Conservation (phyloP, 2,113 vertebrate species). For the Aptenodytes patagonicus region DNA sequence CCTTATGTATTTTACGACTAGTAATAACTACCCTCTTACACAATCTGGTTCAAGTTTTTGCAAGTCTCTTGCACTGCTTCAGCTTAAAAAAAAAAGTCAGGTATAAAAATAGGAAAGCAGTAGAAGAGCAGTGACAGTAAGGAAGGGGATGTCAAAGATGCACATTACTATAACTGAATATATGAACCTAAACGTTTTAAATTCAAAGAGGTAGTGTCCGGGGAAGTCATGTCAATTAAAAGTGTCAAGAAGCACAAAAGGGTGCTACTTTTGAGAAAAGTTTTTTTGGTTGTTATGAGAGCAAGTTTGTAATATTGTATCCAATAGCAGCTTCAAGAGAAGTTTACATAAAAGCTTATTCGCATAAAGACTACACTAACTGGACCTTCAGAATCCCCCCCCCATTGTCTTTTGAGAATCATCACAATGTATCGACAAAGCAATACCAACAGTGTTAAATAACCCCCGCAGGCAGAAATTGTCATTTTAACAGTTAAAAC, state of each 20-base stretch:
- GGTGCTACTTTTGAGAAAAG: neutral
- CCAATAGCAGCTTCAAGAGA: neutral
- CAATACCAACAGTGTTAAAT: neutral
- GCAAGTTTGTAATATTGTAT: neutral
- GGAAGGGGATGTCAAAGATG: neutral
- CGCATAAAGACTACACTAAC: neutral
- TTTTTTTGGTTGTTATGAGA: neutral
- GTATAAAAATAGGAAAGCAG: neutral
- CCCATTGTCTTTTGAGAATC: fast-evolving
- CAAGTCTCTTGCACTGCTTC: neutral
- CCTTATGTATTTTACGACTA: neutral
- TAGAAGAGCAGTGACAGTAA: neutral
- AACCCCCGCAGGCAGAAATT: neutral
- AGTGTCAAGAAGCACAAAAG: neutral
- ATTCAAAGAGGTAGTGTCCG: neutral
- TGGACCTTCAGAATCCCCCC: neutral
- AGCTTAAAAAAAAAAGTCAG: neutral
- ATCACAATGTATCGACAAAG: neutral
- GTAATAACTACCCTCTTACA: neutral
- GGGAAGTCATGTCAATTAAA: neutral
- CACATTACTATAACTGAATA: neutral
- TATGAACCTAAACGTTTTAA: neutral
- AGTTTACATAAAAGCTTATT: neutral
- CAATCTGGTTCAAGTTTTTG: neutral
- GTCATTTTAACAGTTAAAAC: neutral